Percentiles rank a stretch among this genome's conserved stretches.
Evolutionary conservation across 2,113 vertebrate species (phyloP).

Genomic region (Pollachius pollachius): DNA sequence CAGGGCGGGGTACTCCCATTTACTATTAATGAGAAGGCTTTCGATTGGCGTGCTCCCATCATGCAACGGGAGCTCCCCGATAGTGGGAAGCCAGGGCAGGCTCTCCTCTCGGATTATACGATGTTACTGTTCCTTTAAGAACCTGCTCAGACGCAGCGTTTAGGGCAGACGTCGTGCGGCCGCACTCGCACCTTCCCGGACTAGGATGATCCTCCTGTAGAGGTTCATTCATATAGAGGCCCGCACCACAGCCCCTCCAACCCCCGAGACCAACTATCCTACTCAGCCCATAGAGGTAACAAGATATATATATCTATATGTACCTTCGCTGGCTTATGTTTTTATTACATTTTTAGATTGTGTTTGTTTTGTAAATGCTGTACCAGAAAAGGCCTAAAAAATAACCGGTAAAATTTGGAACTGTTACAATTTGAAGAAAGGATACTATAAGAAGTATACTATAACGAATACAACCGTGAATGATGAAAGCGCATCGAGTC

Average conservation of each 20-base stretch:
- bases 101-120: too few relatives aligned
- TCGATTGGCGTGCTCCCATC: background rate
- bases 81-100: background rate
- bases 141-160: background rate
- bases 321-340: too few relatives aligned
- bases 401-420: too few relatives aligned
- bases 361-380: too few relatives aligned
- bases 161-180: constrained; percentile 4
- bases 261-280: constrained; percentile 10
- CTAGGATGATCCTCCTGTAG: background rate
- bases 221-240: background rate
- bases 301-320: too few relatives aligned
- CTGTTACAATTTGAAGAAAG: too few relatives aligned
- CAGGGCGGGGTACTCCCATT: too few relatives aligned
- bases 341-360: background rate
- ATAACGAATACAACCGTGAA: too few relatives aligned
- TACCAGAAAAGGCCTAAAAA: too few relatives aligned
- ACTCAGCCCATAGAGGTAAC: too few relatives aligned
- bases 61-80: background rate
- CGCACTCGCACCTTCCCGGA: constrained; percentile 39
- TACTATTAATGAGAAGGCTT: background rate
- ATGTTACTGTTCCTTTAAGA: constrained; percentile 63
- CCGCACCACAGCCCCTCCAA: background rate
- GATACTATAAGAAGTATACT: too few relatives aligned
- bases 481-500: too few relatives aligned